phyloP scores from a whole-genome alignment of 2,113 vertebrate genomes.

The Rhinoderma darwinii region DNA sequence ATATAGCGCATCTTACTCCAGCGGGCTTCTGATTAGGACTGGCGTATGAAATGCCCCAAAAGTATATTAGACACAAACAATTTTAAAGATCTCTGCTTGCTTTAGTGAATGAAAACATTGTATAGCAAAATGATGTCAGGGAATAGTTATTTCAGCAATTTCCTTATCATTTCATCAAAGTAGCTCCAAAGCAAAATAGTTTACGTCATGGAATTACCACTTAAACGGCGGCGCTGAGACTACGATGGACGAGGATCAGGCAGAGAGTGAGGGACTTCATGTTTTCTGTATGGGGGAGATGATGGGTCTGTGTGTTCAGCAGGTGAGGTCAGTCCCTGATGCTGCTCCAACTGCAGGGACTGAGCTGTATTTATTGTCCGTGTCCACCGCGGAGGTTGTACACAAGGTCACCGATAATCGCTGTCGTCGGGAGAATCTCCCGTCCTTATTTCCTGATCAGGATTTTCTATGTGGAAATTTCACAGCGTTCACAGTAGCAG shows the following conservation, averaged over 20 bases:
- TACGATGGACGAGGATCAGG: neutral
- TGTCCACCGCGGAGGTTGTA: neutral
- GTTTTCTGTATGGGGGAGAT: neutral
- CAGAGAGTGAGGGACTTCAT: conserved; percentile 30
- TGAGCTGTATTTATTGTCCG: conserved; percentile 35
- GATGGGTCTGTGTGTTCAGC: neutral
- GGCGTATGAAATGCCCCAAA: no score
- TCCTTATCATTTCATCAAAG: no score
- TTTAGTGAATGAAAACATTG: no score
- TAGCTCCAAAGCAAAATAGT: no score
- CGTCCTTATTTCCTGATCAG: neutral
- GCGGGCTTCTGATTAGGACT: no score
- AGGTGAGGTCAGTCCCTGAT: neutral
- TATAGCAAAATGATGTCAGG: no score
- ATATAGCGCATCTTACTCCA: no score
- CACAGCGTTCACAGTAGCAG: no score
- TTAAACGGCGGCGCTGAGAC: neutral
- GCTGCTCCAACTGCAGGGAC: neutral
- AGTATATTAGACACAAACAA: no score
- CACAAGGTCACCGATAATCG: conserved; percentile 26
- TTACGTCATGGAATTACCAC: neutral
- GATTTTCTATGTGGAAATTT: no score
- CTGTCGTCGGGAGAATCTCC: neutral
- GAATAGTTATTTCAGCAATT: no score
- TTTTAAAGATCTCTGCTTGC: no score